Conservation (phyloP, 1,140 invertebrate species). For the Zaprionus africanus region DNA sequence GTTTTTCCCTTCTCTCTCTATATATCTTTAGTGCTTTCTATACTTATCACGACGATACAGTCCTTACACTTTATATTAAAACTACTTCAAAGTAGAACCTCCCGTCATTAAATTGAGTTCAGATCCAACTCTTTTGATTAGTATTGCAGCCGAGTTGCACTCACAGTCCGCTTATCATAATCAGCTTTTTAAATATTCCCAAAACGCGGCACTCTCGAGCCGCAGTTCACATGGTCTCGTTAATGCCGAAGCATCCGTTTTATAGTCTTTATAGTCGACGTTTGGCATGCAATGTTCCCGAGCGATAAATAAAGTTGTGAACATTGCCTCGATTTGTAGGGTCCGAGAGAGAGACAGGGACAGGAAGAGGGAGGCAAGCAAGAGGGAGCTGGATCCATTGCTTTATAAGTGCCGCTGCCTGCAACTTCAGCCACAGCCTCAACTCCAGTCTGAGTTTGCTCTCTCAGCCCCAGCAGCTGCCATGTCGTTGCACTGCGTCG, state of each 20-base stretch:
- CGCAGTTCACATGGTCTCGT: constrained; percentile 8
- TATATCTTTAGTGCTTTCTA: too few species aligned
- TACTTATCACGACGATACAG: too few species aligned
- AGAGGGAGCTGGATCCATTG: constrained; percentile 20
- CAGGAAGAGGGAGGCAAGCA: background rate
- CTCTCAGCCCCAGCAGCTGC: constrained; percentile 47
- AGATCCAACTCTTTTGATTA: background rate
- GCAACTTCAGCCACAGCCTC: constrained; percentile 38
- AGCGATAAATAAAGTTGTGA: constrained; percentile 80
- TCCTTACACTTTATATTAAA: too few species aligned
- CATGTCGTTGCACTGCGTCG: constrained; percentile 79
- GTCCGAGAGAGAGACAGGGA: constrained; percentile 15
- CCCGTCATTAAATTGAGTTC: background rate
- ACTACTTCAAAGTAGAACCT: background rate
- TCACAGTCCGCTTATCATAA: constrained; percentile 9
- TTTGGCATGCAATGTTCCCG: constrained; percentile 52
- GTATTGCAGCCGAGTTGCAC: background rate
- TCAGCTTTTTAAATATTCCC: background rate
- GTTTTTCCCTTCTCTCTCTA: too few species aligned
- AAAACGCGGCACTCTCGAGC: constrained; percentile 10
- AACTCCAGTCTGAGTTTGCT: constrained; percentile 1
- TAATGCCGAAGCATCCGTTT: constrained; percentile 25
- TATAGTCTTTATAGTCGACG: constrained; percentile 14
- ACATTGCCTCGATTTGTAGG: constrained; percentile 72
- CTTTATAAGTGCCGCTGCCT: constrained; percentile 50